Evolutionary conservation across 1,140 invertebrate genomes (phyloP), one percentile per base, ranked within the genome.

Genomic region (Drosophila arizonae): DNA sequence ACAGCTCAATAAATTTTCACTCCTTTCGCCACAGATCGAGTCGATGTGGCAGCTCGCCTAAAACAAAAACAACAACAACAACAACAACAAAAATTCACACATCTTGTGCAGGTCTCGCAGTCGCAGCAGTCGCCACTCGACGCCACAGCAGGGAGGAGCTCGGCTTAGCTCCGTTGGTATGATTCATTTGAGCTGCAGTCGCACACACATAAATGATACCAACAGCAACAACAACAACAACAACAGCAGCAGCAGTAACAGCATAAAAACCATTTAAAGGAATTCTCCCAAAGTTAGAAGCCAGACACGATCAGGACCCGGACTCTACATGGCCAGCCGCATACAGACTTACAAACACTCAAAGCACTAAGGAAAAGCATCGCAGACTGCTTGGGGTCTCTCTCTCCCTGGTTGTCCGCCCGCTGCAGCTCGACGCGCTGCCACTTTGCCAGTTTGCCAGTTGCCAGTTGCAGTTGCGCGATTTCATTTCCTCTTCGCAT

Each of bases 1-100:
- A 90, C 87, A 90, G 87, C 87, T 90, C 79, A 90, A 90, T 90
- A 90, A 90, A 90, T 90, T 87, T 90, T 90, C 81, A 88, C 84
- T 90, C 79, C 81, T 89, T 86, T 90, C 79, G 86, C 86, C 86
- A 87, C 77, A 88, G 79, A 63, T 61, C 36, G 26, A 51, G 41
- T 54, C 54, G 58, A 36, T 39, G 54, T 58, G 30, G 21, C 39
- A 68, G 73, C 50, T 60, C 41, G 33, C 56, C 21, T 4, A 48
- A 11, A 13, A n/a, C 26, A 26, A 50, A 26, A 50, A 24, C 26
- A 26, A 50, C 26, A 11, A 57, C 2, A 50, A 24, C 26, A 26
- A 50, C 26, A 11, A 57, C 2, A 39, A 57, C 9, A 3, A 52
- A 86, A 79, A 88, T 88, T 89, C 84, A 89, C 84, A 89, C 84